phyloP scores from a whole-genome alignment of 2,797 vertebrate genomes.

The Chiloscyllium punctatum region DNA sequence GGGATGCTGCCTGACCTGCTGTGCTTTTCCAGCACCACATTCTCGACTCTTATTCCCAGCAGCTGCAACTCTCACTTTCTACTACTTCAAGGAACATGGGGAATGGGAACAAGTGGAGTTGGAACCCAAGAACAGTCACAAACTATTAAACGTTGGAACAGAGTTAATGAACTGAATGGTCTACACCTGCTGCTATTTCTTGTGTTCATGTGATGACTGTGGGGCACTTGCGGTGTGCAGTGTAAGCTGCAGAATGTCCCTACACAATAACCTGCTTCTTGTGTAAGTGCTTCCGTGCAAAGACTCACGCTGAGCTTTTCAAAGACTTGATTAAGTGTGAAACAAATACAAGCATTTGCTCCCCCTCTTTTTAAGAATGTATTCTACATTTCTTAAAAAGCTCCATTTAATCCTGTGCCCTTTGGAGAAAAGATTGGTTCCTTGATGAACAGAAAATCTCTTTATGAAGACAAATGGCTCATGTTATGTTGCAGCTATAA shows the following conservation, averaged over 20 bases:
- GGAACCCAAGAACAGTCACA: no score
- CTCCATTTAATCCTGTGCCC: neutral
- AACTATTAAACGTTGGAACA: no score
- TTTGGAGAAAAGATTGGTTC: neutral
- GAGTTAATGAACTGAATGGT: no score
- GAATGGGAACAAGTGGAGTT: no score
- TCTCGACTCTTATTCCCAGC: no score
- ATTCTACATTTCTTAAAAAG: conserved; percentile 7
- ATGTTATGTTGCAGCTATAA: conserved; percentile 1
- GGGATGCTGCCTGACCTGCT: no score
- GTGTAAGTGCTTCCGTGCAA: neutral
- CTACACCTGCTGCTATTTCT: no score
- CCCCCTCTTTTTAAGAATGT: neutral
- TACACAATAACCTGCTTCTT: neutral
- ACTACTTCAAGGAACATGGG: no score
- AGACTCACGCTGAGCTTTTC: no score
- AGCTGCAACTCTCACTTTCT: no score
- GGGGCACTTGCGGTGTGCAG: neutral
- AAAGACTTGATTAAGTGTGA: neutral
- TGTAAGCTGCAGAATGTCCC: neutral
- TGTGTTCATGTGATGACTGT: neutral
- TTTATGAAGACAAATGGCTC: neutral
- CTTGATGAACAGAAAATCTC: neutral
- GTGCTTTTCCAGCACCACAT: no score
- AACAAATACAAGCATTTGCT: neutral